Percentiles rank a stretch among this genome's conserved stretches.
phyloP scores from a whole-genome alignment of 2,113 vertebrate species.

The Oncorhynchus nerka region DNA sequence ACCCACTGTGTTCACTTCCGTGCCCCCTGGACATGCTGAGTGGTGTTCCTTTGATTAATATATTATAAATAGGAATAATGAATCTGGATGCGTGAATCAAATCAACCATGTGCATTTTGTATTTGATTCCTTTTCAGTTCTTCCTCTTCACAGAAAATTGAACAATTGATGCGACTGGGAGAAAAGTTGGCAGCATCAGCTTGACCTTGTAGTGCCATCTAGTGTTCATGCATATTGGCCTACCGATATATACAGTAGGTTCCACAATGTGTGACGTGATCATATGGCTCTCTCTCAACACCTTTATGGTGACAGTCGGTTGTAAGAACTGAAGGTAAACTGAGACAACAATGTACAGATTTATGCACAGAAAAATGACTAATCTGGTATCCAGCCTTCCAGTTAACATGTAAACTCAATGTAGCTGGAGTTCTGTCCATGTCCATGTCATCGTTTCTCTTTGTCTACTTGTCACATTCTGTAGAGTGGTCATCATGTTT shows the following conservation, averaged over 20 bases:
- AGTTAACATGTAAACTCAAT: too few relatives aligned
- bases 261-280: not conserved
- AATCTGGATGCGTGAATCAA: not conserved
- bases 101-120: conserved; percentile 7
- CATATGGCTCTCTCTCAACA: not conserved
- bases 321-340: not conserved
- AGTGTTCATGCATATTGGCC: conserved; percentile 39
- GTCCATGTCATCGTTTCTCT: too few relatives aligned
- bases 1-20: conserved; percentile 1
- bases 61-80: conserved; percentile 20
- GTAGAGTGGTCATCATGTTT: too few relatives aligned
- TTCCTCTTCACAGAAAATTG: not conserved
- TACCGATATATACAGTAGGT: conserved; percentile 15
- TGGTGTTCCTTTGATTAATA: conserved; percentile 6
- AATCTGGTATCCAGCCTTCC: too few relatives aligned
- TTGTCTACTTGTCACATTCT: not conserved
- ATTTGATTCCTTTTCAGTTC: not conserved
- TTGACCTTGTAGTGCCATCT: conserved; percentile 57
- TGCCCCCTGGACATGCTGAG: conserved; percentile 19
- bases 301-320: not conserved
- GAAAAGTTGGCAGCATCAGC: not conserved
- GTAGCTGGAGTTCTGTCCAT: too few relatives aligned
- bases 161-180: not conserved
- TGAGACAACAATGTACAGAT: too few relatives aligned
- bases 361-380: too few relatives aligned